Base-by-base conservation (phyloP, 2,797 vertebrate species). In the Eulemur albifrons region DNA sequence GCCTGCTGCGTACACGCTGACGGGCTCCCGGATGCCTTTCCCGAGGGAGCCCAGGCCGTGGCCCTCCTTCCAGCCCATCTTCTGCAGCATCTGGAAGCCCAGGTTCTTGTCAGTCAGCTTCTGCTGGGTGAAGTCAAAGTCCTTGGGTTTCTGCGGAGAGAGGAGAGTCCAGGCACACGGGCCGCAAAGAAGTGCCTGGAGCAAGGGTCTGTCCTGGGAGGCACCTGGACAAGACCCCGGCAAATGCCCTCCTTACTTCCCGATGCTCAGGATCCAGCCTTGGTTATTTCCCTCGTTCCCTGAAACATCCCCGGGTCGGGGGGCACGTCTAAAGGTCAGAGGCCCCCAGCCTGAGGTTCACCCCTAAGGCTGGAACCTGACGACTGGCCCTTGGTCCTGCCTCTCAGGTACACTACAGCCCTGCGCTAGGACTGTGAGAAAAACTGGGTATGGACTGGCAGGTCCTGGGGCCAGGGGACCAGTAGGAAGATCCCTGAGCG, bases 11-110 rank as follows among this genome's bases (percentile, higher is more conserved):
- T 98, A 99, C 99, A 99, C 98, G 89, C 98, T 98, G 7, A 99
- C 98, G 0, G 99, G 99, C 91, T 99, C 98, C 69, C 98, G 57
- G 98, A 99, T 99, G 87, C 99, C 99, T 50, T 98, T 97, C 30
- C 99, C 98, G 0, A 97, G 82, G 2, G 98, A 98, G n/a, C 99
- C 99, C 43, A 99, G 98, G 90, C 99, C 99, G 0, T 97, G 98
- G 48, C 99, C 99, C 95, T 99, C 99, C 90, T 98, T 98, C 99
- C 99, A 99, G 94, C 99, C 99, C 99, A 99, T 99, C 97, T 97
- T 99, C 97, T 98, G 98, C 32, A 99, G 98, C 98, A 99, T 99
- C 98, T 99, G 98, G 98, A 99, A 99, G 8, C 99, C 99, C 90
- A 99, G 97, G 18, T 99, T 99, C 96, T 98, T 98, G 90, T 98